Evolutionary conservation across 1,140 invertebrate species (phyloP), one percentile per base, ranked within the genome.

Genomic region (Conopomorpha cramerella): DNA sequence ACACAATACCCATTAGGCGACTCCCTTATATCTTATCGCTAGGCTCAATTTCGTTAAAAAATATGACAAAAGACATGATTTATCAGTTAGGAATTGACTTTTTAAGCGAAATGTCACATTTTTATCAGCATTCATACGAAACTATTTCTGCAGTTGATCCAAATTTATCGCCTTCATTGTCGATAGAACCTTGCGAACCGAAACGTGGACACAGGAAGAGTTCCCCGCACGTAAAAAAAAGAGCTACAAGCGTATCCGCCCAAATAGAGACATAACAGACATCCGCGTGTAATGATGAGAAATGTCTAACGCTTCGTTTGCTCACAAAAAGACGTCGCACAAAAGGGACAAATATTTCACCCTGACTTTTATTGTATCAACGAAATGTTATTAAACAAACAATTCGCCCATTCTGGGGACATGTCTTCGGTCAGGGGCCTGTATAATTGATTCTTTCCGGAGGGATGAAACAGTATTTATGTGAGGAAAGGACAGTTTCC

Each of bases 381-480:
- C 55, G 52, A 57, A 68, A 72, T 72, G 67, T 74, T 74, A 70
- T 74, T 74, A 74, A 68, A 74, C 70, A 74, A 74, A 74, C 67
- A 74, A 61, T 65, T 72, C 65, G 62, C 65, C 70, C 63, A 72
- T 70, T 66, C 51, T n/a, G 54, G 45, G 39, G 44, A 63, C 62
- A 57, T 60, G 53, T 56, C 53, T 65, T 52, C 49, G 55, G 59
- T 49, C 52, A 39, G 55, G 49, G 59, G 43, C 51, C 58, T 49
- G 54, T 61, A 72, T 72, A 72, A 74, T 74, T 74, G 70, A 76
- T 72, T 76, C 65, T 71, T 76, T 76, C 70, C 70, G 70, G 70
- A 39, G 65, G 16, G 66, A n/a, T n/a, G n/a, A n/a, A n/a, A n/a
- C n/a, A n/a, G n/a, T n/a, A n/a, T n/a, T n/a, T n/a, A n/a, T 60